Evolutionary conservation across 2,888 invertebrate genomes (phyloP).

Genomic region (Dugesia japonica): DNA sequence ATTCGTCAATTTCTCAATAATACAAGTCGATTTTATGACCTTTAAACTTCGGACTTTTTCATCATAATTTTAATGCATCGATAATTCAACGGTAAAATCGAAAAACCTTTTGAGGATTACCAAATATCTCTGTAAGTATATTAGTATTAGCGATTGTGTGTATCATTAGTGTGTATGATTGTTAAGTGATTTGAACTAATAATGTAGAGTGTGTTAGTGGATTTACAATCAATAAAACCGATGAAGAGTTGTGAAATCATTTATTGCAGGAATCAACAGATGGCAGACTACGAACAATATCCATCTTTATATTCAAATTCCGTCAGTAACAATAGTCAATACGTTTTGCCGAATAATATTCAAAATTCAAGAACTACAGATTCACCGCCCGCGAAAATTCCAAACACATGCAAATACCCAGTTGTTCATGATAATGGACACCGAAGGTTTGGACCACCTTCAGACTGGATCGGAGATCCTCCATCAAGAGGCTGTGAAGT

Average conservation of each 20-base stretch:
- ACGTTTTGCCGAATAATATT: neutral
- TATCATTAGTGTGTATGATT: neutral
- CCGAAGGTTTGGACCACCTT: slow-evolving; percentile 56
- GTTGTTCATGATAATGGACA: slow-evolving; percentile 66
- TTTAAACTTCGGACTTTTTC: slow-evolving; percentile 11
- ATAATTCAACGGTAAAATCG: slow-evolving; percentile 4
- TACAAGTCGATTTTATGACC: neutral
- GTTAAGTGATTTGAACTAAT: too few species aligned
- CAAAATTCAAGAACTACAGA: neutral
- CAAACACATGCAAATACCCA: slow-evolving; percentile 39
- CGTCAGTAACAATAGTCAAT: neutral
- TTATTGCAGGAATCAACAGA: slow-evolving; percentile 20
- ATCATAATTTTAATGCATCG: slow-evolving; percentile 11
- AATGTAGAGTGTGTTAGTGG: neutral
- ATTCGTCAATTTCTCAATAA: slow-evolving; percentile 4
- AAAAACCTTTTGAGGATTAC: slow-evolving; percentile 11
- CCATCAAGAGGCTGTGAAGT: slow-evolving; percentile 57
- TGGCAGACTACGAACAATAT: neutral
- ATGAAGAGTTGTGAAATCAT: neutral
- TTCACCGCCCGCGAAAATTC: neutral
- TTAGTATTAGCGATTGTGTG: neutral
- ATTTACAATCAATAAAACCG: slow-evolving; percentile 10
- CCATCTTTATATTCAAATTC: neutral
- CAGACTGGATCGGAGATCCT: slow-evolving; percentile 43
- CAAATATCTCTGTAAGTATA: neutral